Percentiles rank a stretch among this genome's conserved stretches.
phyloP scores from a whole-genome alignment of 2,113 vertebrate genomes.

The Notechis scutatus region DNA sequence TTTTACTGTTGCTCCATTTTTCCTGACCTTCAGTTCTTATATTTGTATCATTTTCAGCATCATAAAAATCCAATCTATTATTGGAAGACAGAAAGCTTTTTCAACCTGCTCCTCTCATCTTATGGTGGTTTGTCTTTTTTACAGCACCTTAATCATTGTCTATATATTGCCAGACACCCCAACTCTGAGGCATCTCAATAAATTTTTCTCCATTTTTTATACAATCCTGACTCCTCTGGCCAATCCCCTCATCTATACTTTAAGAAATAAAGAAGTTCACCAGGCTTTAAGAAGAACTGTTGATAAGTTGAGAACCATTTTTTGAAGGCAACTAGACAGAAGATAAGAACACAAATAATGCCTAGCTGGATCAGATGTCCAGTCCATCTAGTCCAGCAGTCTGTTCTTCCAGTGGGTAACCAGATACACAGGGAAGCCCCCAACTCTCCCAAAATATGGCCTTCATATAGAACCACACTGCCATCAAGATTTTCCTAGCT shows the following conservation, averaged over 20 bases:
- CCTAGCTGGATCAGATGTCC: background rate
- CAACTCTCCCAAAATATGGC: background rate
- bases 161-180: conserved; percentile 9
- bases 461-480: background rate
- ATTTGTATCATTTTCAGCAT: conserved; percentile 51
- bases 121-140: background rate
- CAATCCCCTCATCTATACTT: conserved; percentile 16
- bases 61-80: conserved; percentile 44
- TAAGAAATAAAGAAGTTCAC: conserved; percentile 15
- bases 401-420: background rate
- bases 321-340: background rate
- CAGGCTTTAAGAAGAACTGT: background rate
- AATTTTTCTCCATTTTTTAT: conserved; percentile 1
- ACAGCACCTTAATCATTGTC: conserved; percentile 7
- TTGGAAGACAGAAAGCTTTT: conserved; percentile 1
- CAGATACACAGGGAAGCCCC: background rate
- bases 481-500: background rate
- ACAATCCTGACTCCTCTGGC: conserved; percentile 1
- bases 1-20: conserved; percentile 53
- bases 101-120: conserved; percentile 22
- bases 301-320: background rate
- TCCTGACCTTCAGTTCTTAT: conserved; percentile 54
- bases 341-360: background rate
- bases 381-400: background rate
- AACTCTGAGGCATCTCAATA: background rate